phyloP scores from a whole-genome alignment of 2,888 invertebrate species.

The Dendrolimus houi region DNA sequence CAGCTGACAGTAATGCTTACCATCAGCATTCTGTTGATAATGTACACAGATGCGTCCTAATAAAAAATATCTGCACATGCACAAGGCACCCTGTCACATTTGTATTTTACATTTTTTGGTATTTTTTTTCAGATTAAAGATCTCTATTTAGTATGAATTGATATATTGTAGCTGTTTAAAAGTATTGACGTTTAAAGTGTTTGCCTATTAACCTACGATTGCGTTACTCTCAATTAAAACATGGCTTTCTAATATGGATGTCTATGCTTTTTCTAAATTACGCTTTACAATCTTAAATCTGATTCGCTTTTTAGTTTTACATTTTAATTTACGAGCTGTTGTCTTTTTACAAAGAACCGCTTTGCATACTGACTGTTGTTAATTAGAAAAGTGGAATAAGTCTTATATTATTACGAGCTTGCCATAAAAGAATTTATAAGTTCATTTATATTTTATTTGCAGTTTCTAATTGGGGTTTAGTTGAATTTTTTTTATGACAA shows the following conservation, averaged over 20 bases:
- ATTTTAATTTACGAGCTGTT: not conserved
- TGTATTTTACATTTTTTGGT: too few relatives aligned
- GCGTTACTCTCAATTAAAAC: constrained; percentile 12
- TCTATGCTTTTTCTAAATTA: not conserved
- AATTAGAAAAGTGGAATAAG: not conserved
- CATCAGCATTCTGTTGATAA: too few relatives aligned
- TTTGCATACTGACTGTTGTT: not conserved
- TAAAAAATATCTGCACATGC: too few relatives aligned
- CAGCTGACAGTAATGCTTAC: too few relatives aligned
- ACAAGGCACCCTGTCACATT: too few relatives aligned
- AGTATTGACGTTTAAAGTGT: not conserved
- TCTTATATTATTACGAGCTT: not conserved
- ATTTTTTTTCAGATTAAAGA: too few relatives aligned
- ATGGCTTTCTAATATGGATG: constrained; percentile 19
- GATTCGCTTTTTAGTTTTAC: not conserved
- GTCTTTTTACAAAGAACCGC: not conserved
- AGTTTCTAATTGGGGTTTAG: too few relatives aligned
- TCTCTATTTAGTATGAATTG: too few relatives aligned
- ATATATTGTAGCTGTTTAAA: too few relatives aligned
- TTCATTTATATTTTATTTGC: too few relatives aligned
- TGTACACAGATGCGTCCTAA: too few relatives aligned
- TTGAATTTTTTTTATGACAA: too few relatives aligned
- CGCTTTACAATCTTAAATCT: not conserved
- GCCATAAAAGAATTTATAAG: not conserved
- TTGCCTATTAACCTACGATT: not conserved